These are phyloP conservation scores for Acanthurus tractus DNA, from an alignment of 2,797 vertebrate genomes.

Conservation along the genomic window DNA sequence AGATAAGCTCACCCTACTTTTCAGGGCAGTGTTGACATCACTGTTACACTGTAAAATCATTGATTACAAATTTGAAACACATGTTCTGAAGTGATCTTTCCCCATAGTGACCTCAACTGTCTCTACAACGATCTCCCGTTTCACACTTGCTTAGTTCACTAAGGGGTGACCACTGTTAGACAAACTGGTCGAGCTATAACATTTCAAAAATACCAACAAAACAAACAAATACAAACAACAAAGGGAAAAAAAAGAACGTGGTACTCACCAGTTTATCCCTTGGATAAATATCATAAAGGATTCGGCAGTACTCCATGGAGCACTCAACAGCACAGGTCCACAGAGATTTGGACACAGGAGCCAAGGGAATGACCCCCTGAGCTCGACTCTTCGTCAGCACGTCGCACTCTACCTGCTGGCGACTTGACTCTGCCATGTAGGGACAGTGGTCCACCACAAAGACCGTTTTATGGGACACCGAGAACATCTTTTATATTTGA, in stretches of 20 bases:
- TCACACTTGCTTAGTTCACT: not conserved
- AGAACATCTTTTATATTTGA: conserved; percentile 87
- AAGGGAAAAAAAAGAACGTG: not conserved
- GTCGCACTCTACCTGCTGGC: conserved; percentile 97
- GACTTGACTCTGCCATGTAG: conserved; percentile 97
- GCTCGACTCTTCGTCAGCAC: conserved; percentile 96
- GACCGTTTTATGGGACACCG: conserved; percentile 97
- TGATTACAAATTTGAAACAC: not conserved
- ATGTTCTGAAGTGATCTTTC: not conserved
- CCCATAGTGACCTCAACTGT: not conserved
- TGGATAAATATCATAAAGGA: conserved; percentile 97
- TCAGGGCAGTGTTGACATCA: not conserved
- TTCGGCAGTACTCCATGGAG: conserved; percentile 98
- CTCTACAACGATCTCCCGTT: too few species aligned
- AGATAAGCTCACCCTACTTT: too few species aligned
- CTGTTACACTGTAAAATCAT: not conserved
- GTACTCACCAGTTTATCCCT: conserved; percentile 92
- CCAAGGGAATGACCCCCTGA: conserved; percentile 96
- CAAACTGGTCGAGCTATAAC: not conserved
- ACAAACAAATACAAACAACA: not conserved
- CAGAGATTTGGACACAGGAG: conserved; percentile 97
- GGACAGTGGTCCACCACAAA: conserved; percentile 99
- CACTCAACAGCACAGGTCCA: conserved; percentile 99
- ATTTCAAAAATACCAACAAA: not conserved
- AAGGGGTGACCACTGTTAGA: not conserved